phyloP scores from a whole-genome alignment of 2,888 invertebrate genomes.

The Drosophila colorata region DNA sequence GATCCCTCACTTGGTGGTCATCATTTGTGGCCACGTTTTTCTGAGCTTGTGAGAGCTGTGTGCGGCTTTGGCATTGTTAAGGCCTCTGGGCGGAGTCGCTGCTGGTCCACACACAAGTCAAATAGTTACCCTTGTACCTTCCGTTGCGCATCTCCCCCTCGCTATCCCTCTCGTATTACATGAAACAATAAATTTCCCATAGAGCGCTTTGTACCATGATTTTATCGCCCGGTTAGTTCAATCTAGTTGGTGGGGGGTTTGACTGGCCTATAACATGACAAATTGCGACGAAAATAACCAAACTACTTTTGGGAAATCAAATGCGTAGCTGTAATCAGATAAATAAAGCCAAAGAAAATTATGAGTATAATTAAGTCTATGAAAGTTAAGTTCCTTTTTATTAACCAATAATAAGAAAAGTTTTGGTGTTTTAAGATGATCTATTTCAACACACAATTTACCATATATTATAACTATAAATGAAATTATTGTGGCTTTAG shows the following conservation, averaged over 20 bases:
- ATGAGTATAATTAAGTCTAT: not conserved
- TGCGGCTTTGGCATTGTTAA: conserved; percentile 27
- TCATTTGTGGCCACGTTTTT: conserved; percentile 67
- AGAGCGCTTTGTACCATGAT: conserved; percentile 37
- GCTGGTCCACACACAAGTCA: conserved; percentile 44
- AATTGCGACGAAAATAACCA: conserved; percentile 23
- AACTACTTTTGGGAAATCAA: conserved; percentile 1
- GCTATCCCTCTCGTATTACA: conserved; percentile 51
- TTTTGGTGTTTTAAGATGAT: not conserved
- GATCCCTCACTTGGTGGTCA: conserved; percentile 51
- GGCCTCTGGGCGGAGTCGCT: conserved; percentile 22
- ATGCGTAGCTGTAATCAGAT: conserved; percentile 6
- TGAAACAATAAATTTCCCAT: conserved; percentile 61
- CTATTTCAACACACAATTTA: too few species aligned
- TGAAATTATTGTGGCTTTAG: too few species aligned
- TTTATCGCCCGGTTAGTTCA: conserved; percentile 43
- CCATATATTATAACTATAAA: too few species aligned
- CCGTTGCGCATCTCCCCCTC: conserved; percentile 26
- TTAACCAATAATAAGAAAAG: not conserved
- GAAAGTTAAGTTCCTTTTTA: not conserved
- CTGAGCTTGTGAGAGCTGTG: conserved; percentile 3
- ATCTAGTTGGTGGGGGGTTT: conserved; percentile 20
- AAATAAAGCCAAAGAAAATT: conserved; percentile 1
- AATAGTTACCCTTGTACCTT: conserved; percentile 67
- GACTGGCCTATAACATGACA: conserved; percentile 25